phyloP scores from a whole-genome alignment of 2,888 invertebrate genomes.

The Balanococcus diminutus region DNA sequence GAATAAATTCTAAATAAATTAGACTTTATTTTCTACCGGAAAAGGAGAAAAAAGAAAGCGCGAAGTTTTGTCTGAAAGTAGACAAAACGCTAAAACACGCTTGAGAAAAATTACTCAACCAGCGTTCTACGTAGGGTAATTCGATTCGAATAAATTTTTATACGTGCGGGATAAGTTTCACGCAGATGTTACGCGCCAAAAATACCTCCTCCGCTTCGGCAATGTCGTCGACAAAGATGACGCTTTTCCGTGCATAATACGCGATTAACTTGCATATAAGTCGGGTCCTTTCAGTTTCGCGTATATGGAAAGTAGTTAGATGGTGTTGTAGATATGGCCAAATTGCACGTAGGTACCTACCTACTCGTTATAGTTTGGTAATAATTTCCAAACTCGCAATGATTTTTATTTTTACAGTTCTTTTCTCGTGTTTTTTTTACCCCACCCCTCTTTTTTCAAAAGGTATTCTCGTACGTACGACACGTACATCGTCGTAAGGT shows the following conservation, averaged over 20 bases:
- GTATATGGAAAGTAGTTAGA: not conserved
- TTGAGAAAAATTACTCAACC: no score
- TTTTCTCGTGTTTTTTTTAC: no score
- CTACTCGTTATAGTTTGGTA: not conserved
- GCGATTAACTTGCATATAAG: not conserved
- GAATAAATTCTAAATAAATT: conserved; percentile 11
- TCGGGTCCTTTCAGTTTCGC: not conserved
- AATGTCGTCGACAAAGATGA: not conserved
- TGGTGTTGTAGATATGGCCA: not conserved
- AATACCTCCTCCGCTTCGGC: no score
- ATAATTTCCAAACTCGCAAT: not conserved
- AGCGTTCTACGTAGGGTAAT: no score
- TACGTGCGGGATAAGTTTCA: not conserved
- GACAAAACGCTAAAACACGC: not conserved
- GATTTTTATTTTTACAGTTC: no score
- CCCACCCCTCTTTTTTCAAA: not conserved
- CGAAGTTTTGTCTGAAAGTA: not conserved
- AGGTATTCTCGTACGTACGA: no score
- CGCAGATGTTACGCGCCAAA: not conserved
- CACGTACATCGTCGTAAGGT: no score
- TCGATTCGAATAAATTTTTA: not conserved
- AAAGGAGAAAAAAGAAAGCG: not conserved
- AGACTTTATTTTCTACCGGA: not conserved
- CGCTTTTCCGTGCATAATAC: not conserved
- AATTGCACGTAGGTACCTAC: no score